Percentiles rank a stretch among this genome's conserved stretches.
Conservation (phyloP, 2,888 invertebrate genomes). For the Temnothorax rugatulus region DNA sequence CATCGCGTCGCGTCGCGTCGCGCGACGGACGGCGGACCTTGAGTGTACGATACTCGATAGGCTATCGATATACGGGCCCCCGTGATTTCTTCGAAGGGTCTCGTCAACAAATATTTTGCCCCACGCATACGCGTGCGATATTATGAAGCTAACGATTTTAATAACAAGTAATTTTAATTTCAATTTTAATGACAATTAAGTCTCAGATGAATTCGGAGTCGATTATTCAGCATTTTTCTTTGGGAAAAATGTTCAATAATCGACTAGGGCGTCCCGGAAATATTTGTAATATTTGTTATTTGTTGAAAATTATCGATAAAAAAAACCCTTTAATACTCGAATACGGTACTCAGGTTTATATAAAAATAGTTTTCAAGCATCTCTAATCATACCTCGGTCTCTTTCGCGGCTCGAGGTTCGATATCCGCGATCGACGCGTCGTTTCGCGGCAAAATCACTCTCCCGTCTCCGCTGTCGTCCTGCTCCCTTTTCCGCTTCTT, state of each 20-base stretch:
- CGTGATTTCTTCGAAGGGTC: neutral
- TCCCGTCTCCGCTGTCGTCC: neutral
- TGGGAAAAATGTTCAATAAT: neutral
- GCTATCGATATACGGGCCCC: constrained; percentile 16
- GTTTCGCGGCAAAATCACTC: constrained; percentile 24
- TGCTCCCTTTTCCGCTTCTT: constrained; percentile 20
- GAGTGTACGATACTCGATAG: constrained; percentile 27
- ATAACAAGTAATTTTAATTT: neutral
- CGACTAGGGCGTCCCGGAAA: no score
- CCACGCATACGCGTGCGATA: neutral
- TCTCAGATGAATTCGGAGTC: neutral
- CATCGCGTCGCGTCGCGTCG: constrained; percentile 36
- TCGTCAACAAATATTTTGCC: neutral
- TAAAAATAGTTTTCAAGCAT: neutral
- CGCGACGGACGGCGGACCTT: constrained; percentile 25
- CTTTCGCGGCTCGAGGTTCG: constrained; percentile 15
- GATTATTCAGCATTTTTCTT: neutral
- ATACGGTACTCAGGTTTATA: neutral
- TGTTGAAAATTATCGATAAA: neutral
- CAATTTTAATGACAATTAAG: neutral
- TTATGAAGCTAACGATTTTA: neutral
- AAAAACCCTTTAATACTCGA: neutral
- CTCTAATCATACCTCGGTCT: constrained; percentile 29
- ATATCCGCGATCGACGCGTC: constrained; percentile 1
- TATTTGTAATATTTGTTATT: neutral